Percentiles rank a stretch among this genome's conserved stretches.
Evolutionary conservation across 2,888 invertebrate species (phyloP).

Genomic region (Stenodera caucasica): DNA sequence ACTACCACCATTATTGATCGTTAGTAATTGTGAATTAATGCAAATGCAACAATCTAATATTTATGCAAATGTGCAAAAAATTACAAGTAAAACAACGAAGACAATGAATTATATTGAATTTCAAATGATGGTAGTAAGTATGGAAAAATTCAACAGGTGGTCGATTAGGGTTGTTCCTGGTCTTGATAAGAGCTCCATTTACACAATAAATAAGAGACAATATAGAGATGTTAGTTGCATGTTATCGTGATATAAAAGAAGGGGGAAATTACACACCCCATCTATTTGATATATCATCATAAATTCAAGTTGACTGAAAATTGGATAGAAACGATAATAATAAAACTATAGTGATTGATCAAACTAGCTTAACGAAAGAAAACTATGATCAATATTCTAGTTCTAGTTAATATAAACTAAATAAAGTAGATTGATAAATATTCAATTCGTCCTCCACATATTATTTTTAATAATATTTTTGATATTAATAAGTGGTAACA

Average conservation of each 20-base stretch:
- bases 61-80: no score
- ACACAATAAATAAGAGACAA: constrained; percentile 16
- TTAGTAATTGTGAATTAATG: neutral
- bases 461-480: constrained; percentile 11
- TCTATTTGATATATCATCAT: neutral
- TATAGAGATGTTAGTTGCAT: neutral
- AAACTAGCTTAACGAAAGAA: no score
- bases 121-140: neutral
- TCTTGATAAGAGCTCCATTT: constrained; percentile 20
- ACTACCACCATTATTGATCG: neutral
- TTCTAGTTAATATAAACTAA: neutral
- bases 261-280: neutral
- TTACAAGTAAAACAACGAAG: neutral
- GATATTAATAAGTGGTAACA: constrained; percentile 12
- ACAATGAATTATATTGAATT: neutral
- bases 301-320: neutral
- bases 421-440: constrained; percentile 21
- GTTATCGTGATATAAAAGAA: neutral
- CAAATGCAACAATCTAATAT: neutral
- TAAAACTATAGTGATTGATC: no score
- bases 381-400: no score
- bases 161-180: constrained; percentile 15
- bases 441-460: constrained; percentile 23
- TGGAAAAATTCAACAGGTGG: constrained; percentile 19
- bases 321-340: neutral